Conservation (phyloP, 2,888 invertebrate species). For the Drosophila phalerata region DNA sequence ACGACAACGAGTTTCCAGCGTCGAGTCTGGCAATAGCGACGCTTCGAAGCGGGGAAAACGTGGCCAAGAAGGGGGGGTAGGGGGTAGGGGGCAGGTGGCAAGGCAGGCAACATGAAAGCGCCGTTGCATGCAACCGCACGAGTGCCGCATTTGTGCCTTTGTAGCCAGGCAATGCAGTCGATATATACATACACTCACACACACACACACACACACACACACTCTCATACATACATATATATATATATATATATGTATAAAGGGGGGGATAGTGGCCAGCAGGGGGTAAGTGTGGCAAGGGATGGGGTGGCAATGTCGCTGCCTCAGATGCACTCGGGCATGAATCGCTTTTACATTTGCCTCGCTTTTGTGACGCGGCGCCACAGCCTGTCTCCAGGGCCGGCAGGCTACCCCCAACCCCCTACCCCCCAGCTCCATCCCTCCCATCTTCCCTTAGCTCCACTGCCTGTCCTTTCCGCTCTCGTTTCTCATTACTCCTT, state of each 20-base stretch:
- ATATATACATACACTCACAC: background rate
- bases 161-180: slow-evolving; percentile 48
- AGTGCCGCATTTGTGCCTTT: slow-evolving; percentile 76
- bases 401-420: background rate
- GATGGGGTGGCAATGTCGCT: slow-evolving; percentile 21
- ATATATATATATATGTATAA: background rate
- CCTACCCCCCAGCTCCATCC: background rate
- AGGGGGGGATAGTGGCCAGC: background rate
- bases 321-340: slow-evolving; percentile 72
- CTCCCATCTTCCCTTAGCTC: background rate
- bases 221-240: background rate
- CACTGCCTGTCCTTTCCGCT: too few relatives aligned
- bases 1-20: slow-evolving; percentile 38
- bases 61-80: background rate
- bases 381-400: slow-evolving; percentile 13
- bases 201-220: background rate
- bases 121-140: slow-evolving; percentile 78
- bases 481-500: background rate
- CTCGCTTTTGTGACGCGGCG: slow-evolving; percentile 65
- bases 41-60: background rate
- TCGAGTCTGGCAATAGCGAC: slow-evolving; percentile 7
- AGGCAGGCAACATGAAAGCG: slow-evolving; percentile 69
- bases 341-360: slow-evolving; percentile 75
- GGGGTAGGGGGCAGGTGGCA: background rate
- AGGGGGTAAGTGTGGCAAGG: background rate